These are phyloP conservation scores for Chanos chanos DNA, from an alignment of 2,797 vertebrate species.

Conservation along the genomic window DNA sequence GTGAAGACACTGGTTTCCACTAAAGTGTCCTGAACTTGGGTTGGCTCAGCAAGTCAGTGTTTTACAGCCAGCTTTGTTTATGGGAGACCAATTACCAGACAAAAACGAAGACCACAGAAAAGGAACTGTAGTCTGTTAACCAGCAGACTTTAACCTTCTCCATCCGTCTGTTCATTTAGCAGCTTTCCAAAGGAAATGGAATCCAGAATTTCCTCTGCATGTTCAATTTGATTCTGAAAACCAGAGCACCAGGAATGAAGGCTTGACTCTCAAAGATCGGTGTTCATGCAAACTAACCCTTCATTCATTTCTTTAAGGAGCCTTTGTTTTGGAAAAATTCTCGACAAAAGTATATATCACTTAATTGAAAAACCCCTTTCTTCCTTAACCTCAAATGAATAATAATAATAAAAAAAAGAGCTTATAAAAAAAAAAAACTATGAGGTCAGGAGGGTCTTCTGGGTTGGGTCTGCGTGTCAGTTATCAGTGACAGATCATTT, in stretches of 20 bases:
- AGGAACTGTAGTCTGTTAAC: neutral
- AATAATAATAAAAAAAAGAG: neutral
- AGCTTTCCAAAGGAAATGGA: slow-evolving; percentile 6
- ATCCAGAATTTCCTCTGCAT: slow-evolving; percentile 14
- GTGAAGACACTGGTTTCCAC: slow-evolving; percentile 17
- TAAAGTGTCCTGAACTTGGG: neutral
- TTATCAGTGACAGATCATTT: neutral
- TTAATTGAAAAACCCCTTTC: neutral
- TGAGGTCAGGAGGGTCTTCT: slow-evolving; percentile 6
- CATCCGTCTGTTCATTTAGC: slow-evolving; percentile 15
- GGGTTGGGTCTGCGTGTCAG: neutral
- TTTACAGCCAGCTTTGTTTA: slow-evolving; percentile 7
- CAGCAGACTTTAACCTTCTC: slow-evolving; percentile 12
- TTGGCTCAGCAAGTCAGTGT: neutral
- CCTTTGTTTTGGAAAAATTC: no score
- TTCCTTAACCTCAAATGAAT: slow-evolving; percentile 1
- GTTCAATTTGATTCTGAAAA: neutral
- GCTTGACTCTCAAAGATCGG: slow-evolving; percentile 7
- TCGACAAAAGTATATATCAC: neutral
- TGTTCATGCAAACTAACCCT: neutral
- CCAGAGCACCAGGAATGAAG: neutral
- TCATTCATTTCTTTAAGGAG: neutral
- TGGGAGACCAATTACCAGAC: neutral
- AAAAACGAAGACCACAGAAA: slow-evolving; percentile 8
- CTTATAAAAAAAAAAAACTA: neutral